Percentiles rank a stretch among this genome's conserved stretches.
Evolutionary conservation across 2,888 invertebrate species (phyloP).

Genomic region (Hirtodrosophila cameraria): DNA sequence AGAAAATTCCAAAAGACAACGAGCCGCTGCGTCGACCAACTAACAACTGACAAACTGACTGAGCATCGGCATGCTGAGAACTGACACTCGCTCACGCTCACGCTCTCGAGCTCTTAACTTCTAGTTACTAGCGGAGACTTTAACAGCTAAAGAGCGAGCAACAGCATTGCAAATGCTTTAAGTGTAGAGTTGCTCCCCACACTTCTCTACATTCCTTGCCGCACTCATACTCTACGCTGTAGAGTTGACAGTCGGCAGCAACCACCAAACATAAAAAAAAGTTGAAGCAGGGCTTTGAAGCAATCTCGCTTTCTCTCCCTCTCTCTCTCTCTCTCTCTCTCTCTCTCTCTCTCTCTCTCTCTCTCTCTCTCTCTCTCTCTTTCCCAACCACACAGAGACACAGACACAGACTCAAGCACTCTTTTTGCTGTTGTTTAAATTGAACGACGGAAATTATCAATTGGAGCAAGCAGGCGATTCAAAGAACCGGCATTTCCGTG

Average conservation of each 20-base stretch:
- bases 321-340: constrained; percentile 18
- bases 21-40: constrained; percentile 27
- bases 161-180: constrained; percentile 24
- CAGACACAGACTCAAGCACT: neutral
- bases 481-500: constrained; percentile 49
- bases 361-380: constrained; percentile 16
- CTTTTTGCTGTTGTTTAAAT: constrained; percentile 53
- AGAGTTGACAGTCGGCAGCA: constrained; percentile 19
- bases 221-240: constrained; percentile 3
- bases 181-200: constrained; percentile 53
- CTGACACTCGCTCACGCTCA: constrained; percentile 3
- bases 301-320: constrained; percentile 15
- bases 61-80: constrained; percentile 17
- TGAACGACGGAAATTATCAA: constrained; percentile 73
- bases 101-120: constrained; percentile 54
- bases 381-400: constrained; percentile 6
- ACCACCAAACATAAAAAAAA: constrained; percentile 48
- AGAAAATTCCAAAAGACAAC: constrained; percentile 47
- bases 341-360: constrained; percentile 18
- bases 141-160: constrained; percentile 23
- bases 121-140: constrained; percentile 57
- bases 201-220: constrained; percentile 9
- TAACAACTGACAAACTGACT: constrained; percentile 32
- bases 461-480: constrained; percentile 53
- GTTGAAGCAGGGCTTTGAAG: constrained; percentile 67